These are phyloP conservation scores for Sinocyclocheilus anshuiensis DNA, from an alignment of 2,113 vertebrate genomes.

Conservation along the genomic window DNA sequence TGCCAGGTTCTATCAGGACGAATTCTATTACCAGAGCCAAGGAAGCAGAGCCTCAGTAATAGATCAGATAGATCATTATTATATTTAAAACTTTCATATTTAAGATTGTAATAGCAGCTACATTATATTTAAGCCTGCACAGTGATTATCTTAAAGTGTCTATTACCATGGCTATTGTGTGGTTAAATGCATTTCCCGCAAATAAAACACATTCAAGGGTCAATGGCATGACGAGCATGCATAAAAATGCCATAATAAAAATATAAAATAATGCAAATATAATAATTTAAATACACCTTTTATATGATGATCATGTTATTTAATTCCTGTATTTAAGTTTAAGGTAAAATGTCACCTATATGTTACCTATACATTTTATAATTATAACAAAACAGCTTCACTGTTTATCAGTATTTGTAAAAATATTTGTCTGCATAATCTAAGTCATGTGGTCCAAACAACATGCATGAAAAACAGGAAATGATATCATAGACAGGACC, in stretches of 20 bases:
- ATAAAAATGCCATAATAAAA: neutral
- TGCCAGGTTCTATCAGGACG: slow-evolving; percentile 40
- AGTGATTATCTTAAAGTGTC: neutral
- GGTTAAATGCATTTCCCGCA: neutral
- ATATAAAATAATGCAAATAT: neutral
- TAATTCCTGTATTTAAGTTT: no score
- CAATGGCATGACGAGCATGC: neutral
- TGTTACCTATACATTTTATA: no score
- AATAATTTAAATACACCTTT: neutral
- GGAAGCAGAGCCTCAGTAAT: slow-evolving; percentile 43
- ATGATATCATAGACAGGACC: neutral
- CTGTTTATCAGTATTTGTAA: no score
- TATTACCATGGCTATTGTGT: neutral
- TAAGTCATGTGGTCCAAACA: neutral
- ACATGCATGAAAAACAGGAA: neutral
- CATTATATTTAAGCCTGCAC: neutral
- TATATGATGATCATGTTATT: no score
- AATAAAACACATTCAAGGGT: neutral
- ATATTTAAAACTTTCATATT: slow-evolving; percentile 28
- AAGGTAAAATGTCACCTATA: no score
- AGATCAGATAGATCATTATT: slow-evolving; percentile 32
- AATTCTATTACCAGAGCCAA: slow-evolving; percentile 41
- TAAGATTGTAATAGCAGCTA: neutral
- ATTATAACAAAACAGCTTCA: no score
- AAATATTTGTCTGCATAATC: neutral